Evolutionary conservation across 2,113 vertebrate species (phyloP), one percentile per base, ranked within the genome.

Genomic region (Perognathus longimembris): DNA sequence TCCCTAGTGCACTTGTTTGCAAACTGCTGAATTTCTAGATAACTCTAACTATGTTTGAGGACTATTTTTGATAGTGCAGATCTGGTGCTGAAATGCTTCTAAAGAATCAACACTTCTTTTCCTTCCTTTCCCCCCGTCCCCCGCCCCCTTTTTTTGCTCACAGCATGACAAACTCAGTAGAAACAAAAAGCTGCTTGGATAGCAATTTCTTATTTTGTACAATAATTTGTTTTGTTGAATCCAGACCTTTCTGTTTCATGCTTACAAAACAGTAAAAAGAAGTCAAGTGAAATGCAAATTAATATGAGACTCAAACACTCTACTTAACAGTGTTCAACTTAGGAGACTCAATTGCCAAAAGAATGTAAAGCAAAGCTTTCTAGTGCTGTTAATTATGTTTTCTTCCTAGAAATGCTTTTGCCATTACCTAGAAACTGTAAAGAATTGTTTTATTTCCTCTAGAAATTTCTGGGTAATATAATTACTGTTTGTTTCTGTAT

Each of bases 21-120:
- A 97, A 97, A 97, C 97, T 96, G 97, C 97, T 96, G 97, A 97
- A 96, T 96, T 97, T 97, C 96, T 97, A 95, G 96, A 96, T 97
- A 95, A 97, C 90, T 93, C 84, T 94, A 90, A 94, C 86, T 95
- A n/a, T 92, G 81, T 94, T 95, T 2, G 63, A 94, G 59, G 70
- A 94, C 95, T 94, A 92, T 94, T 97, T 97, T 95, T 97, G 95
- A 97, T 96, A 11, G 83, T 59, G 79, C 61, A 94, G 83, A 73
- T 82, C 89, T 90, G 93, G 90, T 96, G 75, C 81, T 78, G 95
- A 95, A 96, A 95, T 36, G 90, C 84, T 45, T 89, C 78, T 88
- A 24, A 73, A 89, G 61, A 96, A 96, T 91, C 38, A 96, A 83
- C 64, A 83, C 69, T 92, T 96, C 59, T 92, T 94, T 90, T 83